Percentiles rank a stretch among this genome's conserved stretches.
Conservation (phyloP, 2,113 vertebrate species). For the Solea senegalensis region DNA sequence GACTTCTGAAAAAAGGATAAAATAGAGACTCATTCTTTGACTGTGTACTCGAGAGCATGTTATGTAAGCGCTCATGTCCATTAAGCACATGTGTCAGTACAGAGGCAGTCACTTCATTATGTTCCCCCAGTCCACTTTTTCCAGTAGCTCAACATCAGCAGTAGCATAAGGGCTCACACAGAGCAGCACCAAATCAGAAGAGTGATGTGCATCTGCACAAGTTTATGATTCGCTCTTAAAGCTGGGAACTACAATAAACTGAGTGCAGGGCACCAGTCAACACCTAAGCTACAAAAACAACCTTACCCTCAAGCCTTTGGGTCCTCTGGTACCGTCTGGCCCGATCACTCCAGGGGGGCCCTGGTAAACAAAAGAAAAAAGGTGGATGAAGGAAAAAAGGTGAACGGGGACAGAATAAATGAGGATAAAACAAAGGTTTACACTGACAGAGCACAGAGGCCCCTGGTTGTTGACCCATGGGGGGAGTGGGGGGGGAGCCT, state of each 20-base stretch:
- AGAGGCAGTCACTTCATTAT: conserved; percentile 44
- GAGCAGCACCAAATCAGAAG: not conserved
- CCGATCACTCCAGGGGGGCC: conserved; percentile 87
- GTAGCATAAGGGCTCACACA: conserved; percentile 1
- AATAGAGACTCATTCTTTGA: conserved; percentile 29
- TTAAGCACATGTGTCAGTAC: conserved; percentile 51
- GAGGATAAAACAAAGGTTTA: conserved; percentile 65
- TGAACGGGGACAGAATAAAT: conserved; percentile 12
- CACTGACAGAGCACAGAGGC: conserved; percentile 63
- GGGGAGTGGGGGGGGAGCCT: conserved; percentile 28
- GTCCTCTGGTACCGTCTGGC: conserved; percentile 85
- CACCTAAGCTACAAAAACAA: conserved; percentile 19
- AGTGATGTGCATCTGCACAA: not conserved
- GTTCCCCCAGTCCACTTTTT: conserved; percentile 33
- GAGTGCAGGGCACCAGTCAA: conserved; percentile 4
- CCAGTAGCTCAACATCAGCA: conserved; percentile 22
- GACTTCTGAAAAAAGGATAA: conserved; percentile 23
- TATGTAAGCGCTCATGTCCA: conserved; percentile 21
- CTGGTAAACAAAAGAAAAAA: conserved; percentile 75
- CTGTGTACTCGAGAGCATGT: conserved; percentile 19
- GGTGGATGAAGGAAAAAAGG: conserved; percentile 13
- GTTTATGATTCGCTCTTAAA: conserved; percentile 8
- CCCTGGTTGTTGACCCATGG: conserved; percentile 56
- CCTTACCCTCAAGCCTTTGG: conserved; percentile 92
- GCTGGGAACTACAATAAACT: not conserved